These are phyloP conservation scores for Zosterops japonicus DNA, from an alignment of 2,113 vertebrate species.

Conservation along the genomic window DNA sequence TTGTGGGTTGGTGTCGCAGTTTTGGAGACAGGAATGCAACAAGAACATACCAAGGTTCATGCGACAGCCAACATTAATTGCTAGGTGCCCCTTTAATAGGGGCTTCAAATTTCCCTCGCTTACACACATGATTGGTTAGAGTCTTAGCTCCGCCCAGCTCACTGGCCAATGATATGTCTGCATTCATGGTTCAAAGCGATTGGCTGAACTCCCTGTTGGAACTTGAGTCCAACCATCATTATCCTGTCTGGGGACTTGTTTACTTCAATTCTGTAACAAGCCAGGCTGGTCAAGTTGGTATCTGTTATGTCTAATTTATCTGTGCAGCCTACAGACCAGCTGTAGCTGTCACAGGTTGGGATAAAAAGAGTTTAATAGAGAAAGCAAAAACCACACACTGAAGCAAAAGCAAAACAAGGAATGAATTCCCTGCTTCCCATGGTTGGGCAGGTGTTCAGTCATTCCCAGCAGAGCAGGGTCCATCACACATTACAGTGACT, in stretches of 20 bases:
- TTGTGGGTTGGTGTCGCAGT: not conserved
- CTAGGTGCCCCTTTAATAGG: not conserved
- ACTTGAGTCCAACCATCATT: not conserved
- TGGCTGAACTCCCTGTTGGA: not conserved
- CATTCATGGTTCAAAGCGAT: not conserved
- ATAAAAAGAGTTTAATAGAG: not conserved
- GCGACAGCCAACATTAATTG: not conserved
- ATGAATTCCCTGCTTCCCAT: not conserved
- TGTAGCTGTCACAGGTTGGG: not conserved
- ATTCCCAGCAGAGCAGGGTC: not conserved
- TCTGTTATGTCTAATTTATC: not conserved
- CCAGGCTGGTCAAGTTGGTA: not conserved
- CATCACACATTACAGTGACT: fast-evolving
- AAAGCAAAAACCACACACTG: not conserved
- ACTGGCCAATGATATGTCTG: not conserved
- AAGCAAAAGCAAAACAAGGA: not conserved
- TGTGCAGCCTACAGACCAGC: not conserved
- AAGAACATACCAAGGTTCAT: not conserved
- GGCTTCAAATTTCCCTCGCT: not conserved
- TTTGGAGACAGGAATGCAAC: not conserved
- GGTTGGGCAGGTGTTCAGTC: not conserved
- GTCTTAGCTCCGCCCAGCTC: not conserved
- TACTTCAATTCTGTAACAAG: not conserved
- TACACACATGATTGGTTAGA: not conserved
- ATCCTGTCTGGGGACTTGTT: not conserved